A percentile compares a stretch with the other conserved stretches of the same genome.
Conservation (phyloP, 2,888 invertebrate genomes). For the Oeneis ivallda region DNA sequence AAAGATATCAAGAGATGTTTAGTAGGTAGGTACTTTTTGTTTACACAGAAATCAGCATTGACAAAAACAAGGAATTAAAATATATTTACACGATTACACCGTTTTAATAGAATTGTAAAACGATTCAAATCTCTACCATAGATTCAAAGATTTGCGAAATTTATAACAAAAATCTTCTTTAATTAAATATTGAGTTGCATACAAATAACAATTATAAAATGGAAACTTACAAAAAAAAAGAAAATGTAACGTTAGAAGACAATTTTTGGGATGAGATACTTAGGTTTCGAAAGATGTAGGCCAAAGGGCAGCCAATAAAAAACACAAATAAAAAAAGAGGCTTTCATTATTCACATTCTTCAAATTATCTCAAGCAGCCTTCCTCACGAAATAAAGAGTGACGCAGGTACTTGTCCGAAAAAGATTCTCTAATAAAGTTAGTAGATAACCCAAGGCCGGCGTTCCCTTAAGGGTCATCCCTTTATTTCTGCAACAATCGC, state of each 20-base stretch:
- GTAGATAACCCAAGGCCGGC: constrained; percentile 64
- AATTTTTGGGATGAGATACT: not conserved
- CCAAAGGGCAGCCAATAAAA: not conserved
- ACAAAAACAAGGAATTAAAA: no score
- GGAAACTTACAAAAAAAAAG: no score
- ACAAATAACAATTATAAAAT: no score
- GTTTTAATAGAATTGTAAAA: no score
- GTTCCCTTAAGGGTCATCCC: constrained; percentile 80
- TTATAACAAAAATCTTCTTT: no score
- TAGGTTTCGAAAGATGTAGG: not conserved
- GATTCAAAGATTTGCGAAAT: no score
- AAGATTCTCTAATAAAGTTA: constrained; percentile 75
- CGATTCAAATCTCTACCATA: no score
- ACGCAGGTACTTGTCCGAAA: constrained; percentile 50
- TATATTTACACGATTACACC: no score
- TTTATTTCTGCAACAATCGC: constrained; percentile 82
- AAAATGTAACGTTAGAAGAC: not conserved
- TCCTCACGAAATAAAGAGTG: constrained; percentile 43
- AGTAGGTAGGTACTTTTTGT: no score
- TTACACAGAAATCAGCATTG: no score
- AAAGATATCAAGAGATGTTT: no score
- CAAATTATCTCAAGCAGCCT: constrained; percentile 29
- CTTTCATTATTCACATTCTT: constrained; percentile 20
- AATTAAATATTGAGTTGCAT: no score
- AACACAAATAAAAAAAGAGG: constrained; percentile 1